These are phyloP conservation scores for Eleutherodactylus coqui DNA, from an alignment of 2,797 vertebrate species.

Conservation along the genomic window DNA sequence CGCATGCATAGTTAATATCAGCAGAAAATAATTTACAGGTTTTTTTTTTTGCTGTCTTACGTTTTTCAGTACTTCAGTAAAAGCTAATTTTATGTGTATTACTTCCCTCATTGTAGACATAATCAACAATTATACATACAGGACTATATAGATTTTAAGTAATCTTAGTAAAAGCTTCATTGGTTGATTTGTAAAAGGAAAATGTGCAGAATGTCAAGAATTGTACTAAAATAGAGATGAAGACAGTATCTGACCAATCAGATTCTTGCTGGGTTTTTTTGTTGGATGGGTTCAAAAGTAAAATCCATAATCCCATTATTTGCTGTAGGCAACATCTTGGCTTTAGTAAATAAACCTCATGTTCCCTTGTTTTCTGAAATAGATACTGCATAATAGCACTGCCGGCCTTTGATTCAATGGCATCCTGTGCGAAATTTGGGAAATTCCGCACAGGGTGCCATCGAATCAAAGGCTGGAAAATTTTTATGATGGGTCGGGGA, in stretches of 20 bases:
- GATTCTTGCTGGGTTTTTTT: not conserved
- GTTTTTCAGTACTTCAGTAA: not conserved
- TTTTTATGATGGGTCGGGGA: too few relatives aligned
- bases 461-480: too few relatives aligned
- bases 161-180: too few relatives aligned
- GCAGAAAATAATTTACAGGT: too few relatives aligned
- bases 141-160: not conserved
- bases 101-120: not conserved
- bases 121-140: not conserved
- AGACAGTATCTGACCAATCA: not conserved
- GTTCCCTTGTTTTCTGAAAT: not conserved
- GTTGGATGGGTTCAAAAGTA: not conserved
- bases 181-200: not conserved
- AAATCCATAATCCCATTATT: not conserved
- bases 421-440: too few relatives aligned
- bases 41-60: not conserved
- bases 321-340: not conserved
- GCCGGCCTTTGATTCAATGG: too few relatives aligned
- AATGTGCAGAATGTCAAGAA: not conserved
- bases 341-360: not conserved
- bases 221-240: not conserved
- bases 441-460: too few relatives aligned
- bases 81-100: not conserved
- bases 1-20: conserved; percentile 2
- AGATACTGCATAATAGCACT: not conserved